Evolutionary conservation across 2,888 invertebrate genomes (phyloP).

Genomic region (Opisthograptis luteolata): DNA sequence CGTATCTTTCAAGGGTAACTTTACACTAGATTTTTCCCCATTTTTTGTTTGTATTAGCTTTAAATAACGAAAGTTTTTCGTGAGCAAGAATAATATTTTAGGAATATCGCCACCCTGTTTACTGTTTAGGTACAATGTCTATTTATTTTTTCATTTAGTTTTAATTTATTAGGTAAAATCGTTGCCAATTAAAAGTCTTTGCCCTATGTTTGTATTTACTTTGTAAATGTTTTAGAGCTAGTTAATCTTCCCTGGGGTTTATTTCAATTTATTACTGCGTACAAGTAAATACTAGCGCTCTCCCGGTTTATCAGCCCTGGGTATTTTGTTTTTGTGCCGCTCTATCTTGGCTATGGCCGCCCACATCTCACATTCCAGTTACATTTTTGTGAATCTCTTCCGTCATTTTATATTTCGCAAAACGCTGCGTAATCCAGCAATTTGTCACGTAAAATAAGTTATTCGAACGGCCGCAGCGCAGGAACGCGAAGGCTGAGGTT

Average conservation of each 20-base stretch:
- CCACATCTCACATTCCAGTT: conserved; percentile 12
- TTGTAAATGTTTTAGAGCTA: too few relatives aligned
- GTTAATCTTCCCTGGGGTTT: too few relatives aligned
- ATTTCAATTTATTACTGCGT: too few relatives aligned
- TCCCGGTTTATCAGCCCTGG: too few relatives aligned
- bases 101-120: not conserved
- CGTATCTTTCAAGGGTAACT: too few relatives aligned
- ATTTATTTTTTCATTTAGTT: too few relatives aligned
- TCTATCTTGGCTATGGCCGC: not conserved
- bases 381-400: conserved; percentile 15
- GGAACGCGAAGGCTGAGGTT: conserved; percentile 7
- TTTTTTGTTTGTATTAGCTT: too few relatives aligned
- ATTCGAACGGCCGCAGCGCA: conserved; percentile 7
- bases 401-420: conserved; percentile 5
- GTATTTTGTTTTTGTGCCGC: not conserved
- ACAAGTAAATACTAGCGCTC: too few relatives aligned
- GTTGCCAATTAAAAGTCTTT: too few relatives aligned
- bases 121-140: not conserved
- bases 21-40: too few relatives aligned
- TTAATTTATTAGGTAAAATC: too few relatives aligned
- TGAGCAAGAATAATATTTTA: not conserved
- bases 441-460: conserved; percentile 12
- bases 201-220: too few relatives aligned
- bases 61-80: not conserved
- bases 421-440: conserved; percentile 7